Base-by-base conservation (phyloP, 2,113 vertebrate genomes). In the Pseudopodoces humilis region DNA sequence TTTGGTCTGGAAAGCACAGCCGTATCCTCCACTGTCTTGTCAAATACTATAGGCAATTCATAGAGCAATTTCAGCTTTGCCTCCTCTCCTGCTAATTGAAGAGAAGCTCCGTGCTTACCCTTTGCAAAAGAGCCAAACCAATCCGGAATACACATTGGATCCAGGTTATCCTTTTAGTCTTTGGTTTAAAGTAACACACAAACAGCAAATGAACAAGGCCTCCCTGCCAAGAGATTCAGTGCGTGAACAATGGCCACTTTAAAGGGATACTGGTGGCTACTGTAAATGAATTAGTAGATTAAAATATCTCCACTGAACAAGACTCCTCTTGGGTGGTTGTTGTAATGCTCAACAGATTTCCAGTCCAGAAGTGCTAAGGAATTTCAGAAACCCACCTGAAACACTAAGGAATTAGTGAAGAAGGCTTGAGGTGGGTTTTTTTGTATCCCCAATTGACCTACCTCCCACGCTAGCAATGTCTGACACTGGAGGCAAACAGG, bases 61-160 rank as follows among this genome's bases (percentile, higher is more conserved):
- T 9, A 78, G 77, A 83, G 74, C 46, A 58, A 25, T 87, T 79
- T 80, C 80, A 74, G 77, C 59, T 72, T 83, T 86, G 53, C 70
- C 63, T 93, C 56, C 65, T 83, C 65, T 88, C 74, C 86, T 79
- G 56, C 43, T 95, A 84, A 89, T 82, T 78, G 92, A 90, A 90
- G 86, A 89, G 86, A 60, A 93, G 46, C 37, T 87, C 80, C 1
- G 0, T 67, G 74, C 86, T 86, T 71, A 62, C 30, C 37, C 77
- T 78, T 68, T 60, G 50, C 77, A 79, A 25, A 46, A 87, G 46
- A 67, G 68, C 87, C 31, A 88, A 86, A 23, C 79, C 64, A 56
- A 35, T 53, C 88, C 1, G 0, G 44, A 90, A 58, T 41, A 50
- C 15, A 12, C 59, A 28, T 25, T 95, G 87, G 86, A 72, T 87